Percentiles rank a stretch among this genome's conserved stretches.
Evolutionary conservation across 2,797 vertebrate genomes (phyloP).

Genomic region (Eidolon dupreanum): DNA sequence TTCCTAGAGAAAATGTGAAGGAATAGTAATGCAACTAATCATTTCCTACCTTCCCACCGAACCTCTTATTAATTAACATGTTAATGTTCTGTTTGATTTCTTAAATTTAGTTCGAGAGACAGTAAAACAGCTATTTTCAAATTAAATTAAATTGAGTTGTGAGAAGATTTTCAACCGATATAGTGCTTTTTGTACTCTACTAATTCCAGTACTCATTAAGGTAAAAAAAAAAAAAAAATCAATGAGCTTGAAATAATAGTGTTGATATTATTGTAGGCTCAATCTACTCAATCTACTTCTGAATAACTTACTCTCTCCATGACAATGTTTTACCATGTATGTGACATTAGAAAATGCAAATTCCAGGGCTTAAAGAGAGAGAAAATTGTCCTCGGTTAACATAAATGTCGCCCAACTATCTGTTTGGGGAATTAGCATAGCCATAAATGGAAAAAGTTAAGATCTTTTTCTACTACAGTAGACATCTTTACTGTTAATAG

Average conservation of each 20-base stretch:
- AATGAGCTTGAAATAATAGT: conserved; percentile 77
- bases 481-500: conserved; percentile 58
- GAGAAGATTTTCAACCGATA: conserved; percentile 80
- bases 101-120: conserved; percentile 85
- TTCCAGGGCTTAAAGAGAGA: conserved; percentile 55
- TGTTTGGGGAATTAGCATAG: conserved; percentile 68
- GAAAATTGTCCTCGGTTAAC: conserved; percentile 67
- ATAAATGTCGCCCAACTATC: conserved; percentile 48
- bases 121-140: conserved; percentile 85
- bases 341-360: conserved; percentile 75
- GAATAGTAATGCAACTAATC: conserved; percentile 81
- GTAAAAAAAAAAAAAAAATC: conserved; percentile 77
- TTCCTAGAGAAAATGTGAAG: conserved; percentile 81
- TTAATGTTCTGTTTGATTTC: conserved; percentile 85
- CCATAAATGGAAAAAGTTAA: conserved; percentile 71
- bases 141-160: conserved; percentile 85
- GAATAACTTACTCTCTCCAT: conserved; percentile 65
- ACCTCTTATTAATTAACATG: conserved; percentile 87
- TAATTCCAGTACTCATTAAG: conserved; percentile 80
- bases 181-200: conserved; percentile 81
- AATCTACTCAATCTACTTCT: conserved; percentile 80
- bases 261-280: conserved; percentile 80
- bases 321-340: conserved; percentile 69
- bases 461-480: conserved; percentile 49
- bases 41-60: conserved; percentile 81